These are phyloP conservation scores for Melanotaenia maccullochi DNA, from an alignment of 2,797 vertebrate genomes.

Conservation along the genomic window DNA sequence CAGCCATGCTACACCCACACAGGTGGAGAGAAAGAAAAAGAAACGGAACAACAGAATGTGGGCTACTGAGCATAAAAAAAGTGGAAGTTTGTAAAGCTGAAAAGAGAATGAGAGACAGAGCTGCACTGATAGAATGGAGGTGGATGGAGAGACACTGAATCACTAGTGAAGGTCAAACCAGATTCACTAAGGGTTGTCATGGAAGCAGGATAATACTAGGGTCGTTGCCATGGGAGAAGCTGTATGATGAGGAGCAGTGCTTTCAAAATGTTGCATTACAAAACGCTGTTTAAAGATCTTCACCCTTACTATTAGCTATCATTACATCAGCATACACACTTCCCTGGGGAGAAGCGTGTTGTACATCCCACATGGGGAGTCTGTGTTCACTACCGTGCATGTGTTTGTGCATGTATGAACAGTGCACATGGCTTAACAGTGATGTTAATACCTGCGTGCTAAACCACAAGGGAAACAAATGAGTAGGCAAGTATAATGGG, in stretches of 20 bases:
- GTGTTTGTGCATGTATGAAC: not conserved
- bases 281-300: slow-evolving; percentile 56
- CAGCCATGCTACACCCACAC: slow-evolving; percentile 68
- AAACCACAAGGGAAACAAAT: slow-evolving; percentile 62
- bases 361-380: slow-evolving; percentile 42
- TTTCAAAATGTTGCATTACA: slow-evolving; percentile 54
- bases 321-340: slow-evolving; percentile 53
- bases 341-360: slow-evolving; percentile 25
- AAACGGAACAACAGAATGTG: slow-evolving; percentile 56
- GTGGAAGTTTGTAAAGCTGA: slow-evolving; percentile 55
- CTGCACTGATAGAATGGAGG: slow-evolving; percentile 68
- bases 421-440: slow-evolving; percentile 14
- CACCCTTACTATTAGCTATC: slow-evolving; percentile 52
- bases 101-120: slow-evolving; percentile 51
- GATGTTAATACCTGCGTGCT: slow-evolving; percentile 45
- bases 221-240: slow-evolving; percentile 80
- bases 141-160: slow-evolving; percentile 79
- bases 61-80: slow-evolving; percentile 44
- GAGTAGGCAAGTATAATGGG: slow-evolving; percentile 56
- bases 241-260: slow-evolving; percentile 57
- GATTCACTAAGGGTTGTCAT: slow-evolving; percentile 82
- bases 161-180: slow-evolving; percentile 81
- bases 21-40: slow-evolving; percentile 47
- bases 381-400: slow-evolving; percentile 18
- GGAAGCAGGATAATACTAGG: slow-evolving; percentile 80